Evolutionary conservation across 2,113 vertebrate genomes (phyloP).

Genomic region (Ceyx margarethae): DNA sequence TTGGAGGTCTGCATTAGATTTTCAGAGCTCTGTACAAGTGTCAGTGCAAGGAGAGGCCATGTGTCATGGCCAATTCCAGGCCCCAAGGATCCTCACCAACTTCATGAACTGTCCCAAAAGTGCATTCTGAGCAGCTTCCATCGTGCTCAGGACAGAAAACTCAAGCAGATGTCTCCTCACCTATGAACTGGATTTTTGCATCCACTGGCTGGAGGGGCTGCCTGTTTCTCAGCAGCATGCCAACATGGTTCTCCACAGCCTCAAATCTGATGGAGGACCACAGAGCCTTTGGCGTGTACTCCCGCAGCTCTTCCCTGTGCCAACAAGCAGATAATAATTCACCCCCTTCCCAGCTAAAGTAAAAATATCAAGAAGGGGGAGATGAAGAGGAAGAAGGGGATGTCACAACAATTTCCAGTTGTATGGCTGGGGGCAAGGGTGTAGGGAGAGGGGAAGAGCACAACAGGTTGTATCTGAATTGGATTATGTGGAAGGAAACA

Average conservation of each 20-base stretch:
- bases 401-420: background rate
- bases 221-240: conserved; percentile 62
- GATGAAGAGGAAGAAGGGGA: background rate
- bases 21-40: background rate
- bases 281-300: conserved; percentile 75
- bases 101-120: background rate
- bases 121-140: background rate
- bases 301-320: conserved; percentile 79
- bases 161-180: conserved; percentile 70
- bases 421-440: background rate
- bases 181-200: conserved; percentile 84
- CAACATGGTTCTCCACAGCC: conserved; percentile 50
- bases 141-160: background rate
- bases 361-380: background rate
- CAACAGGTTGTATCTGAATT: rapidly evolving
- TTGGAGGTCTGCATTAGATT: too few species aligned
- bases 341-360: background rate
- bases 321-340: background rate
- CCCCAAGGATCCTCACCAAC: background rate
- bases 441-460: background rate
- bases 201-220: conserved; percentile 61
- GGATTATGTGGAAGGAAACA: background rate
- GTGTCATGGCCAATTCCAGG: background rate
- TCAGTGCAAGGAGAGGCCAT: background rate
- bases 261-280: conserved; percentile 33